Evolutionary conservation across 2,888 invertebrate species (phyloP).

Genomic region (Ctena decussata): DNA sequence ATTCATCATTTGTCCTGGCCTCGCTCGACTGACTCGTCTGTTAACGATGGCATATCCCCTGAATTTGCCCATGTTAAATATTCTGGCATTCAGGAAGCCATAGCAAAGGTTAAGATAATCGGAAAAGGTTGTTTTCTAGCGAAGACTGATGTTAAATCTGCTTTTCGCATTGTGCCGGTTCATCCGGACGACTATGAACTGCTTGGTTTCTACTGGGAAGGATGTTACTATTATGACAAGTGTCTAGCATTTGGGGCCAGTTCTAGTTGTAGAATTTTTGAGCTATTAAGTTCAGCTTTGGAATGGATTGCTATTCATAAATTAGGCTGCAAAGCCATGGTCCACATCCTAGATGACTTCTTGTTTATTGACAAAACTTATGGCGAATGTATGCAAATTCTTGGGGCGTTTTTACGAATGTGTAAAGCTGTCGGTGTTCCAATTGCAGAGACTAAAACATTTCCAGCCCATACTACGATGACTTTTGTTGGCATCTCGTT

Average conservation of each 20-base stretch:
- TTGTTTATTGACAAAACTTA: too few relatives aligned
- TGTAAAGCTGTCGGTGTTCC: slow-evolving; percentile 29
- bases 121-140: slow-evolving; percentile 17
- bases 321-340: neutral
- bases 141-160: slow-evolving; percentile 43
- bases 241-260: slow-evolving; percentile 46
- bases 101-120: neutral
- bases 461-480: neutral
- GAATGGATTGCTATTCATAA: slow-evolving; percentile 8
- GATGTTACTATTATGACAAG: slow-evolving; percentile 31
- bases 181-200: slow-evolving; percentile 36
- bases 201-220: slow-evolving; percentile 36
- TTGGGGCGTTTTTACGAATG: slow-evolving; percentile 21
- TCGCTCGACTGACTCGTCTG: neutral
- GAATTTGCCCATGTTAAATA: slow-evolving; percentile 10
- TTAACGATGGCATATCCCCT: slow-evolving; percentile 12
- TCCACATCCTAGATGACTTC: slow-evolving; percentile 47
- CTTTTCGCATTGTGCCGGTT: slow-evolving; percentile 38
- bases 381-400: too few relatives aligned
- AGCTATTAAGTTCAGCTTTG: slow-evolving; percentile 37
- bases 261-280: slow-evolving; percentile 24
- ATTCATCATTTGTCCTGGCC: slow-evolving; percentile 29
- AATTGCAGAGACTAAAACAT: slow-evolving; percentile 31
- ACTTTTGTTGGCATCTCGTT: slow-evolving; percentile 39
- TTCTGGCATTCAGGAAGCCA: neutral